Percentiles rank a stretch among this genome's conserved stretches.
Conservation (phyloP, 30 jellyfish, hydroid and myxozoan species). For the Hydractinia symbiolongicarpus region DNA sequence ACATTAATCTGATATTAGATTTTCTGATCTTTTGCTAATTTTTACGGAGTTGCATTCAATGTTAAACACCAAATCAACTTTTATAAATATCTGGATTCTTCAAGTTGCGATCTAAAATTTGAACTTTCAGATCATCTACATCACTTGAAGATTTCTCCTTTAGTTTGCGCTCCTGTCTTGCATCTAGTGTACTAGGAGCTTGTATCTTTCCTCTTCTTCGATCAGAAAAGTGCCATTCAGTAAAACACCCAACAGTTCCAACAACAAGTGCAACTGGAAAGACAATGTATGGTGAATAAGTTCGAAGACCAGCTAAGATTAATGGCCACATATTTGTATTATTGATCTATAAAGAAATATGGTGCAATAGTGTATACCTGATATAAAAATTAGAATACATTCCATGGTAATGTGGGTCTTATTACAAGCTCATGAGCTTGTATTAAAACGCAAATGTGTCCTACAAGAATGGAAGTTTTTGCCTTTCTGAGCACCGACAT, state of each 20-base stretch:
- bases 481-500: no score
- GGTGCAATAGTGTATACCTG: no score
- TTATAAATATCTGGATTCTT: constrained; percentile 43
- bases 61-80: background rate
- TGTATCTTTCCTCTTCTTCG: constrained; percentile 61
- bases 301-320: constrained; percentile 48
- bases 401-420: no score
- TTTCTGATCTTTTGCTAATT: no score
- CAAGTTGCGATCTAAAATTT: constrained; percentile 60
- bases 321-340: constrained; percentile 81
- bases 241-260: constrained; percentile 78
- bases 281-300: constrained; percentile 79
- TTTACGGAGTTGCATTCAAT: no score
- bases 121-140: constrained; percentile 40
- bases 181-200: constrained; percentile 87
- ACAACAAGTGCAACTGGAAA: constrained; percentile 88
- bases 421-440: no score
- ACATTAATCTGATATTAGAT: no score
- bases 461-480: no score
- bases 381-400: no score
- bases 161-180: constrained; percentile 59
- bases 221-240: constrained; percentile 59
- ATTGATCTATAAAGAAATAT: background rate
- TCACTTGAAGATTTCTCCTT: constrained; percentile 27
- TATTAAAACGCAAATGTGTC: no score